Conservation (phyloP, 2,113 vertebrate genomes). For the Lanius ludovicianus region DNA sequence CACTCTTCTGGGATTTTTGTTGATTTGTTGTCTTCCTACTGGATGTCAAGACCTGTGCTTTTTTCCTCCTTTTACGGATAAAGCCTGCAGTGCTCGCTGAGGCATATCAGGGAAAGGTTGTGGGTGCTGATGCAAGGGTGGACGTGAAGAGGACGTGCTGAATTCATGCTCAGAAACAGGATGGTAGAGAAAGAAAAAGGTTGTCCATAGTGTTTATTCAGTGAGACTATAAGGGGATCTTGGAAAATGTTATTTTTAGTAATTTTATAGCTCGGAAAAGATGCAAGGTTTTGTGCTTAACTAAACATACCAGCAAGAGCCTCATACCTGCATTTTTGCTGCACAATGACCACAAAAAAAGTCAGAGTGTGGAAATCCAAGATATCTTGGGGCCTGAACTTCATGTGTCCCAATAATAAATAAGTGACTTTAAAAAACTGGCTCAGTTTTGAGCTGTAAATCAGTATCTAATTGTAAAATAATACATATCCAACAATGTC, state of each 20-base stretch:
- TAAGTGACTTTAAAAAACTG: neutral
- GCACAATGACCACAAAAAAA: neutral
- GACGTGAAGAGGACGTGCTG: neutral
- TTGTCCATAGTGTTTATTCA: neutral
- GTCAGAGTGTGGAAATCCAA: neutral
- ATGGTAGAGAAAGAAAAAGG: neutral
- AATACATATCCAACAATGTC: neutral
- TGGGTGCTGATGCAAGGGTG: neutral
- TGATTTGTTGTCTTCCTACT: neutral
- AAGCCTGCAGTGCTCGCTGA: neutral
- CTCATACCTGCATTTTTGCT: neutral
- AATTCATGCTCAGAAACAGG: neutral
- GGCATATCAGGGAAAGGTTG: neutral
- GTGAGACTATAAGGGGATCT: neutral
- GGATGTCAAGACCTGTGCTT: neutral
- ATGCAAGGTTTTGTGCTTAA: neutral
- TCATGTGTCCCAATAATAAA: neutral
- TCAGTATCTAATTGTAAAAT: neutral
- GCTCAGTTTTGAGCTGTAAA: neutral
- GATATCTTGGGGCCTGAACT: neutral
- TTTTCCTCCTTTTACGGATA: neutral
- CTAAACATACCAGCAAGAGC: neutral
- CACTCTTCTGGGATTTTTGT: neutral
- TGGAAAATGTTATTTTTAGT: neutral
- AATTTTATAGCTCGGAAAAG: neutral